A percentile compares a stretch with the other conserved stretches of the same genome.
These are phyloP conservation scores for Ambastaia sidthimunki DNA, from an alignment of 2,797 vertebrate species.

Conservation along the genomic window DNA sequence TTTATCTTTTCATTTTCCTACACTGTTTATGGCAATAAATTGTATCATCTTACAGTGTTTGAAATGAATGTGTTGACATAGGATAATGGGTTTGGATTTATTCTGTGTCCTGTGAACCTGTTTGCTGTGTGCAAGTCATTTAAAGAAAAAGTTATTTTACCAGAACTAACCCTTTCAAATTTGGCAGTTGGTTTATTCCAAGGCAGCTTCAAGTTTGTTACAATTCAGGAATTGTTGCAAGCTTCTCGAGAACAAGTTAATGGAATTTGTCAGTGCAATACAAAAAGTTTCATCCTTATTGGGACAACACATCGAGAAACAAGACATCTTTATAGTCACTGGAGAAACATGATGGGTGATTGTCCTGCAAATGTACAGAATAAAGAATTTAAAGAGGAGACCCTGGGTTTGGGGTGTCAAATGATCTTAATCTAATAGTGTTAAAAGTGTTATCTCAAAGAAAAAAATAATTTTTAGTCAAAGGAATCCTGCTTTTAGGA, in stretches of 20 bases:
- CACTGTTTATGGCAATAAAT: slow-evolving; percentile 84
- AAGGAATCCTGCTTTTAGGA: too few species aligned
- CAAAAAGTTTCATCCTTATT: not conserved
- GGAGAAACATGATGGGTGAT: slow-evolving; percentile 4
- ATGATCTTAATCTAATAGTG: not conserved
- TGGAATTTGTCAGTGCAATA: not conserved
- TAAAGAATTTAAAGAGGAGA: slow-evolving; percentile 41
- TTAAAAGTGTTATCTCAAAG: not conserved
- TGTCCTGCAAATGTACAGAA: slow-evolving; percentile 41
- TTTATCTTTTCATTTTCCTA: slow-evolving; percentile 70
- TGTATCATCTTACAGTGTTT: slow-evolving; percentile 71
- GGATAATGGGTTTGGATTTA: slow-evolving; percentile 28
- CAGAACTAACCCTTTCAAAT: not conserved
- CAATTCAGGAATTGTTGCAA: not conserved
- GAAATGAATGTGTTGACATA: slow-evolving; percentile 66
- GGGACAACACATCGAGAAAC: not conserved
- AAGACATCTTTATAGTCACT: not conserved
- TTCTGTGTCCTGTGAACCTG: slow-evolving; percentile 11
- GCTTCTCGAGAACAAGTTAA: slow-evolving; percentile 9
- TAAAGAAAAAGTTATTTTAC: not conserved
- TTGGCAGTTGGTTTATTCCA: not conserved
- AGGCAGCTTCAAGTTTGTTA: not conserved
- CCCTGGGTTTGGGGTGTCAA: slow-evolving; percentile 8
- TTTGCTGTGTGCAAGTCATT: not conserved
- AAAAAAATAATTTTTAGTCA: too few species aligned